These are phyloP conservation scores for Danaus melanippus DNA, from an alignment of 1,140 invertebrate genomes.

Conservation along the genomic window DNA sequence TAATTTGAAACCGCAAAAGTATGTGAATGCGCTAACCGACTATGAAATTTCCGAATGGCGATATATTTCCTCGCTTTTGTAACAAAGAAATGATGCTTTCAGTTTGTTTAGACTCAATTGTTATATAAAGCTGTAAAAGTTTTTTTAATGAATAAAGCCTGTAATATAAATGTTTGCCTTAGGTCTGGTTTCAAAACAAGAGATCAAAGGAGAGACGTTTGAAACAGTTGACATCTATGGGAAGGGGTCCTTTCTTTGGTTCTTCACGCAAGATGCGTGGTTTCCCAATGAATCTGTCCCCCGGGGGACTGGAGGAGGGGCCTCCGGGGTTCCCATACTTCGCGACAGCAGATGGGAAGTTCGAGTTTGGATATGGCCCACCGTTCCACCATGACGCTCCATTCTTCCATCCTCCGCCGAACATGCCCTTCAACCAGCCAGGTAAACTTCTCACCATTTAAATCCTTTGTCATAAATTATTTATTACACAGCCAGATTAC, in stretches of 20 bases:
- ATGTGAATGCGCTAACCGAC: no score
- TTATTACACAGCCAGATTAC: no score
- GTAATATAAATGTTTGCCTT: constrained; percentile 23
- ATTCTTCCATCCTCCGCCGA: constrained; percentile 87
- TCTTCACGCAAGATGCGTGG: constrained; percentile 91
- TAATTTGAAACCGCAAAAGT: no score
- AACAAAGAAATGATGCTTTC: no score
- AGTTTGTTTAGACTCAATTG: no score
- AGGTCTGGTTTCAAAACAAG: constrained; percentile 99
- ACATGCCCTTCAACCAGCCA: constrained; percentile 82
- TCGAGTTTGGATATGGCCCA: constrained; percentile 90
- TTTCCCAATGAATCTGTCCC: constrained; percentile 91
- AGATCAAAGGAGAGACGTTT: constrained; percentile 96
- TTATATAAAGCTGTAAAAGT: no score
- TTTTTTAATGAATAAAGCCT: no score
- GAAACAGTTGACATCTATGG: constrained; percentile 93
- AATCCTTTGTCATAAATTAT: no score
- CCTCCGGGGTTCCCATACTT: constrained; percentile 89
- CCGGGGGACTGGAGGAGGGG: constrained; percentile 85
- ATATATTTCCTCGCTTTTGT: not conserved
- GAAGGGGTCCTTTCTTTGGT: constrained; percentile 90
- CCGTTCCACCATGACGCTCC: constrained; percentile 88
- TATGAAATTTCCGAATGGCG: not conserved
- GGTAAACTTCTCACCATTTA: constrained; percentile 53
- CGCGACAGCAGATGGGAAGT: constrained; percentile 85